Evolutionary conservation across 2,797 vertebrate species (phyloP).

Genomic region (Onychomys arenicola): DNA sequence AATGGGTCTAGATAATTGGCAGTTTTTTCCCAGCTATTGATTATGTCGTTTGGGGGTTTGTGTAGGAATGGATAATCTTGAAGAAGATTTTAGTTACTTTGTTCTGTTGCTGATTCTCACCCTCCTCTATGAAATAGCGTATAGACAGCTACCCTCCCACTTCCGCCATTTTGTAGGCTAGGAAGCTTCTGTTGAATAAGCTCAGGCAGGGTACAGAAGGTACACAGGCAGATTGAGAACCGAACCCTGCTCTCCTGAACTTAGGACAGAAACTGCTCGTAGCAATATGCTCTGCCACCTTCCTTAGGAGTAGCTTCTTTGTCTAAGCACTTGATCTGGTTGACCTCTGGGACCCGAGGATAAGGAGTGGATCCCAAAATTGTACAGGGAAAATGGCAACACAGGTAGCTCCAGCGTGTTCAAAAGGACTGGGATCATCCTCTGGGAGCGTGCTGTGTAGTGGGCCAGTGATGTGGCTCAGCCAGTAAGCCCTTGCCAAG

Average conservation of each 20-base stretch:
- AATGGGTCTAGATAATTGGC: conserved; percentile 68
- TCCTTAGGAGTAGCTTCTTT: neutral
- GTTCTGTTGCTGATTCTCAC: neutral
- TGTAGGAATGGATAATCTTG: conserved; percentile 54
- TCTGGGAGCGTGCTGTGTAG: accelerated
- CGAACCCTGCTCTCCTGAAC: neutral
- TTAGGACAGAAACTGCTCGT: neutral
- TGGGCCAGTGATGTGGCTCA: too few species aligned
- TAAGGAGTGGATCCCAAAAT: neutral
- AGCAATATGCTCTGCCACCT: accelerated
- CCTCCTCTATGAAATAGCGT: neutral
- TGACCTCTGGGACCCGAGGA: neutral
- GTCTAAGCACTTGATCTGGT: neutral
- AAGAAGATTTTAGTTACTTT: conserved; percentile 42
- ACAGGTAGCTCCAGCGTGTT: accelerated
- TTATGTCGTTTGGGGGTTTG: conserved; percentile 63
- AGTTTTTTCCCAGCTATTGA: conserved; percentile 73
- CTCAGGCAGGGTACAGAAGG: neutral
- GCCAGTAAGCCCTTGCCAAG: neutral
- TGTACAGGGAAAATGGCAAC: neutral
- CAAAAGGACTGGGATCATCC: neutral
- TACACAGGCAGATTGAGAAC: neutral
- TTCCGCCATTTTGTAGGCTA: neutral
- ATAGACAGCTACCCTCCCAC: too few species aligned
- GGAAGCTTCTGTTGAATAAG: neutral